These are phyloP conservation scores for Scomberomorus guttatus DNA, from an alignment of 2,797 vertebrate genomes.

Conservation along the genomic window DNA sequence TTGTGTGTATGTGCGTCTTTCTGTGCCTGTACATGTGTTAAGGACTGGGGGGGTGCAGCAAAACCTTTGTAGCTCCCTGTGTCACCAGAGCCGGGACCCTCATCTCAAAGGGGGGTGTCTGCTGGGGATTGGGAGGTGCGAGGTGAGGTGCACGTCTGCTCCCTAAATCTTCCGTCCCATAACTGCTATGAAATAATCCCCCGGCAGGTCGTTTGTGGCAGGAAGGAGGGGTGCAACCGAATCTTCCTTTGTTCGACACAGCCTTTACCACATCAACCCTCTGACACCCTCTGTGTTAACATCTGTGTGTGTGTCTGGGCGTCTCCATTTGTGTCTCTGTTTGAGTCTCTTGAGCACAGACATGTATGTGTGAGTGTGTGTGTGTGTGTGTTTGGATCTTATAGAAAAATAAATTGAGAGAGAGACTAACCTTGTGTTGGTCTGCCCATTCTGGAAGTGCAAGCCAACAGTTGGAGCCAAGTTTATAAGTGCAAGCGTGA, in stretches of 20 bases:
- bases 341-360: constrained; percentile 7
- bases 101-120: constrained; percentile 47
- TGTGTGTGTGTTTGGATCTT: neutral
- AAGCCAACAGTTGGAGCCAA: neutral
- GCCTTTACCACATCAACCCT: constrained; percentile 67
- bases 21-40: neutral
- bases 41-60: constrained; percentile 14
- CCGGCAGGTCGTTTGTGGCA: constrained; percentile 61
- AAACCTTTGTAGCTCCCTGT: constrained; percentile 43
- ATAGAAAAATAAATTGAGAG: neutral
- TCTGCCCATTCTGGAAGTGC: neutral
- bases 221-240: constrained; percentile 60
- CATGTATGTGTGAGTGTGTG: neutral
- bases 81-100: constrained; percentile 48
- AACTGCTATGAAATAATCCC: constrained; percentile 79
- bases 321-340: constrained; percentile 24
- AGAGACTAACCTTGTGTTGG: neutral
- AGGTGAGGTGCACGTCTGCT: constrained; percentile 61
- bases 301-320: constrained; percentile 24
- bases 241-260: constrained; percentile 76
- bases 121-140: constrained; percentile 54
- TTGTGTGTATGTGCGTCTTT: neutral
- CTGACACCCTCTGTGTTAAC: constrained; percentile 49
- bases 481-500: neutral
- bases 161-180: constrained; percentile 65